Conservation (phyloP, 1,140 invertebrate genomes). For the Alviniconcha marisindica region DNA sequence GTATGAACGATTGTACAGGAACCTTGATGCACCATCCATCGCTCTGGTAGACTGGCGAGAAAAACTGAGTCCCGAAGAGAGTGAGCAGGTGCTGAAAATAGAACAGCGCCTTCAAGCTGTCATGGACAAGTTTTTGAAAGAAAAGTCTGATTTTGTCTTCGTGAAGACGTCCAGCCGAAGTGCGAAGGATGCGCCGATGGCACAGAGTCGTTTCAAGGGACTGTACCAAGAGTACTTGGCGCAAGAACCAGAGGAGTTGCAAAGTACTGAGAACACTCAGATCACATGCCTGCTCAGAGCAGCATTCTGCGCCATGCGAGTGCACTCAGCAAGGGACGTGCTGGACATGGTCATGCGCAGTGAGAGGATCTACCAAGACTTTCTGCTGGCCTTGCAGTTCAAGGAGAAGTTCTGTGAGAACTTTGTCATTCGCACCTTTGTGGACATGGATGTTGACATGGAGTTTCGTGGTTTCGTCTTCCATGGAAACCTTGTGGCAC, state of each 20-base stretch:
- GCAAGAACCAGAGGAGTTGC: conserved; percentile 41
- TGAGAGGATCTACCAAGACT: conserved; percentile 69
- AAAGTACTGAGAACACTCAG: conserved; percentile 59
- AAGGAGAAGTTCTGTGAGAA: conserved; percentile 62
- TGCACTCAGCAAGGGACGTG: conserved; percentile 57
- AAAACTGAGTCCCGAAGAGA: conserved; percentile 46
- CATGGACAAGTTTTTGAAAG: conserved; percentile 54
- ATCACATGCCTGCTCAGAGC: conserved; percentile 63
- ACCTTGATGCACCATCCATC: conserved; percentile 52
- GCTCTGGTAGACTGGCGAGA: conserved; percentile 52
- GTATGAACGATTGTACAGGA: conserved; percentile 61
- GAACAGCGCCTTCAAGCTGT: conserved; percentile 47
- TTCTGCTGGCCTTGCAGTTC: conserved; percentile 61
- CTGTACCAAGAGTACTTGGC: conserved; percentile 53
- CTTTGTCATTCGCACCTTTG: conserved; percentile 66
- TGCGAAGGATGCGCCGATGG: conserved; percentile 68
- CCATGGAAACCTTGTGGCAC: conserved; percentile 51
- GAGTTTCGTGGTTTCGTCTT: conserved; percentile 71
- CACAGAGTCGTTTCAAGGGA: conserved; percentile 56
- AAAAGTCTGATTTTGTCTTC: conserved; percentile 57
- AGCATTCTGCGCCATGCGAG: conserved; percentile 59
- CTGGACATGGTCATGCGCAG: conserved; percentile 66
- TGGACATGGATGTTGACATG: conserved; percentile 70
- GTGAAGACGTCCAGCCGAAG: conserved; percentile 69
- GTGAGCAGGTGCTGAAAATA: conserved; percentile 44